phyloP scores from a whole-genome alignment of 2,797 vertebrate genomes.

The Arrhamphus sclerolepis region DNA sequence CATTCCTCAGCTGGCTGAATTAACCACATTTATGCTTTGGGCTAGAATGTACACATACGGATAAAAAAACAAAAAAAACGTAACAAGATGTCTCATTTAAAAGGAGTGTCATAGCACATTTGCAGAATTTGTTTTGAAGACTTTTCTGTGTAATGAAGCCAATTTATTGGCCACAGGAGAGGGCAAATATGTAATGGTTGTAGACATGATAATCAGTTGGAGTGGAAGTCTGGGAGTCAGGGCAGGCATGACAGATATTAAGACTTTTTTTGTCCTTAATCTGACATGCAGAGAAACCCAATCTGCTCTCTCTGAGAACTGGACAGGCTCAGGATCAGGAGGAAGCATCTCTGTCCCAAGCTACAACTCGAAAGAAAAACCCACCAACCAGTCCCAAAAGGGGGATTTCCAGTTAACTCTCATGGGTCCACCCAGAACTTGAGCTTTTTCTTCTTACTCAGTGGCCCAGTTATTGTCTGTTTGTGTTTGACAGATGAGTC shows the following conservation, averaged over 20 bases:
- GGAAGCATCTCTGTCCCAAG: slow-evolving; percentile 43
- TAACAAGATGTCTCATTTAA: slow-evolving; percentile 39
- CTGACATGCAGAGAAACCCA: slow-evolving; percentile 34
- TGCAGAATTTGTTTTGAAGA: slow-evolving; percentile 50
- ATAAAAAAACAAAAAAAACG: slow-evolving; percentile 16
- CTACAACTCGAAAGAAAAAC: slow-evolving; percentile 54
- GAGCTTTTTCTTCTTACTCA: slow-evolving; percentile 72
- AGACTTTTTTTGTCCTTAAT: slow-evolving; percentile 46
- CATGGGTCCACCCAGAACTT: slow-evolving; percentile 52
- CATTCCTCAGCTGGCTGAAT: slow-evolving; percentile 49
- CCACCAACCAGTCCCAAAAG: slow-evolving; percentile 44
- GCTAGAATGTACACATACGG: slow-evolving; percentile 38
- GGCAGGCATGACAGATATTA: slow-evolving; percentile 34
- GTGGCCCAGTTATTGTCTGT: slow-evolving; percentile 67
- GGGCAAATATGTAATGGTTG: slow-evolving; percentile 25
- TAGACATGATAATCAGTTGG: slow-evolving; percentile 14
- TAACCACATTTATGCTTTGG: slow-evolving; percentile 51
- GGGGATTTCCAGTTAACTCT: slow-evolving; percentile 60
- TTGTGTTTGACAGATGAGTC: slow-evolving; percentile 69
- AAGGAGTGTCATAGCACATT: slow-evolving; percentile 47
- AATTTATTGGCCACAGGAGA: slow-evolving; percentile 19
- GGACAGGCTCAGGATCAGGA: slow-evolving; percentile 29
- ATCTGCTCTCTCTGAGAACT: slow-evolving; percentile 19
- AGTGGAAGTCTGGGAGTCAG: slow-evolving; percentile 14
- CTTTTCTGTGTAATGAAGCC: slow-evolving; percentile 24